Conservation (phyloP, 1,140 invertebrate species). For the Hylaeus volcanicus region DNA sequence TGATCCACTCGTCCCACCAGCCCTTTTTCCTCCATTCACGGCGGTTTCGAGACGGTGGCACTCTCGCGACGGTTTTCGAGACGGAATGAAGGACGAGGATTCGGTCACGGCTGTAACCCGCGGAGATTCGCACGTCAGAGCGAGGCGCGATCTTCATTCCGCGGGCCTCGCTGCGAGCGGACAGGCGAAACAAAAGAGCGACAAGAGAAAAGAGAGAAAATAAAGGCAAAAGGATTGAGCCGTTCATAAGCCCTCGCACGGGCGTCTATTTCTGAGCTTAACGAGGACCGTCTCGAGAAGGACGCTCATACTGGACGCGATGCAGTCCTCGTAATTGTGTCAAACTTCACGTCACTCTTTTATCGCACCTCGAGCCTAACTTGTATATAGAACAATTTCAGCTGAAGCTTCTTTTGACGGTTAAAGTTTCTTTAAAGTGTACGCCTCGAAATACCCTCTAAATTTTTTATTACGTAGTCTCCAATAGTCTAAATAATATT, state of each 20-base stretch:
- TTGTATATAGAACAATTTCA: too few species aligned
- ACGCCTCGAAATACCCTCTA: too few species aligned
- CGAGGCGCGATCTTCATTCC: slow-evolving; percentile 59
- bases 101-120: slow-evolving; percentile 18
- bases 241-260: slow-evolving; percentile 29
- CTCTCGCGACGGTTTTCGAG: slow-evolving; percentile 9
- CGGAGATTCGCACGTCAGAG: slow-evolving; percentile 47
- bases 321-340: slow-evolving; percentile 39
- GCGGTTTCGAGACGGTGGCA: slow-evolving; percentile 6
- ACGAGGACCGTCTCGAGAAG: slow-evolving; percentile 34
- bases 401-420: too few species aligned
- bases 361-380: not conserved
- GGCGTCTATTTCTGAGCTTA: slow-evolving; percentile 42
- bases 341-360: slow-evolving; percentile 36
- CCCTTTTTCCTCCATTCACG: slow-evolving; percentile 23
- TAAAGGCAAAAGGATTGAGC: slow-evolving; percentile 27
- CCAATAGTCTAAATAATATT: too few species aligned
- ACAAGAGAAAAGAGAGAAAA: slow-evolving; percentile 37
- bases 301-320: slow-evolving; percentile 32
- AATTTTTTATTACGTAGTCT: too few species aligned
- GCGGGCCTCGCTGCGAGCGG: slow-evolving; percentile 34
- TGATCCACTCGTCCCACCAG: slow-evolving; percentile 8
- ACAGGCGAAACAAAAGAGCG: slow-evolving; percentile 58
- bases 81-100: slow-evolving; percentile 25
- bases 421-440: too few species aligned